Evolutionary conservation across 2,888 invertebrate genomes (phyloP), one percentile per base, ranked within the genome.

Genomic region (Chrysomela aeneicollis): DNA sequence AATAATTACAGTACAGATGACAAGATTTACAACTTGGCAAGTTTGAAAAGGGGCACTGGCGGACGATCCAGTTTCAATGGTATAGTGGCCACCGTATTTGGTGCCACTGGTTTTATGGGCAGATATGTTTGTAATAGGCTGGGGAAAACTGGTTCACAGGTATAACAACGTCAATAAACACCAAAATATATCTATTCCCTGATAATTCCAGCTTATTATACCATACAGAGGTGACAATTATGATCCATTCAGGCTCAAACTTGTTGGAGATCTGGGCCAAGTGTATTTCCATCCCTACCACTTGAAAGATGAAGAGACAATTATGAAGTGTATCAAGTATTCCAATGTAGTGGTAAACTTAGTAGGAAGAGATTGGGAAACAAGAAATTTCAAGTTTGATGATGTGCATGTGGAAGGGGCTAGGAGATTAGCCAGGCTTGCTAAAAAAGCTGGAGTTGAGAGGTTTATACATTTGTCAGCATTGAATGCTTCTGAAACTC

Each of bases 341-440:
- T 98, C 98, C 1, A 97, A 98, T 85, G 95, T 98, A 58, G 99
- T 98, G 0, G 90, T 99, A 71, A 99, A 99, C 82, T 85, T 98
- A 64, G 87, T 99, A 69, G 98, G 98, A 3, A 87, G 93, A 42
- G 94, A 96, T 74, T 94, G 90, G 86, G 95, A 97, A 82, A 98
- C 98, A 0, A 92, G 88, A 84, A 96, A 96, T 82, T 99, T 91
- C 77, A 89, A 86, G 60, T 96, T 89, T 78, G 84, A 91, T 61
- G 95, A 96, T 84, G 94, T 97, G 0, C 89, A 98, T 85, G 91
- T 94, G 0, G 88, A 90, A 15, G 97, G 95, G 9, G 90, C 98
- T 0, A 86, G 91, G 46, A 87, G 87, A 12, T 84, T 99, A 77
- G 99, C 98, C 5, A 89, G 90, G 69, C 81, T 90, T 54, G 86